Evolutionary conservation across 2,113 vertebrate genomes (phyloP).

Genomic region (Odobenus rosmarus): DNA sequence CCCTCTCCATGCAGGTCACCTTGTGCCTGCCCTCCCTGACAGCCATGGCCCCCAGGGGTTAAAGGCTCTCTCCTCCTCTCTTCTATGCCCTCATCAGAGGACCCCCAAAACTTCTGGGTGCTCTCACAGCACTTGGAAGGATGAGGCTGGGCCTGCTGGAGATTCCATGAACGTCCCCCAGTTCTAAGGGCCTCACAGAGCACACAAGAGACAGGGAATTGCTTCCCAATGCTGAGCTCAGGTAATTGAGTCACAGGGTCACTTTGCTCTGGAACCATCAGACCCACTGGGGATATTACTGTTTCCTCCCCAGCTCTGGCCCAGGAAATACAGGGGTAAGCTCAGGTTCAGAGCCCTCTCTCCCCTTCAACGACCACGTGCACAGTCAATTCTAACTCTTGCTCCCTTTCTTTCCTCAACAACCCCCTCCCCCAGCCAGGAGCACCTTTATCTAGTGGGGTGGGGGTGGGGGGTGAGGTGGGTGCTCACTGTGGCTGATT

Average conservation of each 20-base stretch:
- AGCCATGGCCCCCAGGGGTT: neutral
- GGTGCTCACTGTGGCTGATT: too few relatives aligned
- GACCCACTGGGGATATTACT: neutral
- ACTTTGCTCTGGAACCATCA: neutral
- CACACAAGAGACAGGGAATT: neutral
- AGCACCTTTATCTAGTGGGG: neutral
- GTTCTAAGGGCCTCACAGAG: neutral
- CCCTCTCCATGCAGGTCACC: neutral
- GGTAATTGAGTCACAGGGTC: neutral
- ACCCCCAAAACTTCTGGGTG: neutral
- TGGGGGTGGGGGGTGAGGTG: accelerated
- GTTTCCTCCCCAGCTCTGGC: neutral
- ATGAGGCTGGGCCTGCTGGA: too few relatives aligned
- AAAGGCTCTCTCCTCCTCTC: neutral
- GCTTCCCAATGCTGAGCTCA: neutral
- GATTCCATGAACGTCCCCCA: neutral
- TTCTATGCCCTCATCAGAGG: neutral
- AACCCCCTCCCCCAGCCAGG: neutral
- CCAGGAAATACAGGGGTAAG: neutral
- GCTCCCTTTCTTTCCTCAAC: neutral
- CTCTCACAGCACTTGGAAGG: neutral
- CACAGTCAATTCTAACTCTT: neutral
- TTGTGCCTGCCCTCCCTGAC: neutral
- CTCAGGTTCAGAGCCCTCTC: neutral
- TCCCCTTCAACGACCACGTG: neutral